Percentiles rank a stretch among this genome's conserved stretches.
Evolutionary conservation across 2,113 vertebrate species (phyloP).

Genomic region (Solenodon paradoxus): DNA sequence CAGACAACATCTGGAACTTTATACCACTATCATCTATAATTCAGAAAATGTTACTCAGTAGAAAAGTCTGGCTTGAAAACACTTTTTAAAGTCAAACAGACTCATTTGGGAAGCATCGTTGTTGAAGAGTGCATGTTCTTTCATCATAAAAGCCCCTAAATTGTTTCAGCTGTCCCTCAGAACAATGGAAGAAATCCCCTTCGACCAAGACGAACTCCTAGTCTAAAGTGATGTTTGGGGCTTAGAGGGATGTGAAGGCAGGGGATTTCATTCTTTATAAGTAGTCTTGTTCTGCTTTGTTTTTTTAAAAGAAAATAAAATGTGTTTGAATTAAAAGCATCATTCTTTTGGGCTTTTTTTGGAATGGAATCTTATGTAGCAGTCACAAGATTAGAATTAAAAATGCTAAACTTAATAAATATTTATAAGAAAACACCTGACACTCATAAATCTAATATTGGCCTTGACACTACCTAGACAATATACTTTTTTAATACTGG

Average conservation of each 20-base stretch:
- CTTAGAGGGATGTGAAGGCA: not conserved
- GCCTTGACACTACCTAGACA: not conserved
- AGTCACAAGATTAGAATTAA: constrained; percentile 48
- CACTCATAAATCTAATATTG: constrained; percentile 5
- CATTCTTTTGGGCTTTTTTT: constrained; percentile 35
- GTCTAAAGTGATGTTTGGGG: constrained; percentile 10
- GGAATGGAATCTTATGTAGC: not conserved
- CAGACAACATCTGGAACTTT: constrained; percentile 23
- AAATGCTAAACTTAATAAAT: constrained; percentile 15
- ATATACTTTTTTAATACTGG: not conserved
- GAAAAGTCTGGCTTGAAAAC: constrained; percentile 29
- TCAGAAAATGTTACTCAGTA: constrained; percentile 48
- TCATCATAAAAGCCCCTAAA: constrained; percentile 53
- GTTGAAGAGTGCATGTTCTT: constrained; percentile 23
- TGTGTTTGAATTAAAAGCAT: constrained; percentile 54
- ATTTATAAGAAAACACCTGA: not conserved
- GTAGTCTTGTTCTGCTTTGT: too few species aligned
- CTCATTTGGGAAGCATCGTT: constrained; percentile 35
- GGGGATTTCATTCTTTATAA: constrained; percentile 42
- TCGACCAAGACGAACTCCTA: constrained; percentile 31
- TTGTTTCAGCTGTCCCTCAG: constrained; percentile 27
- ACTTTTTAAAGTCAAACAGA: constrained; percentile 49
- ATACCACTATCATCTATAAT: not conserved
- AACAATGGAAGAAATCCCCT: constrained; percentile 61
- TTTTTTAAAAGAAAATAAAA: constrained; percentile 33